Percentiles rank a stretch among this genome's conserved stretches.
Evolutionary conservation across 2,888 invertebrate species (phyloP).

Genomic region (Taphrorychus bicolor): DNA sequence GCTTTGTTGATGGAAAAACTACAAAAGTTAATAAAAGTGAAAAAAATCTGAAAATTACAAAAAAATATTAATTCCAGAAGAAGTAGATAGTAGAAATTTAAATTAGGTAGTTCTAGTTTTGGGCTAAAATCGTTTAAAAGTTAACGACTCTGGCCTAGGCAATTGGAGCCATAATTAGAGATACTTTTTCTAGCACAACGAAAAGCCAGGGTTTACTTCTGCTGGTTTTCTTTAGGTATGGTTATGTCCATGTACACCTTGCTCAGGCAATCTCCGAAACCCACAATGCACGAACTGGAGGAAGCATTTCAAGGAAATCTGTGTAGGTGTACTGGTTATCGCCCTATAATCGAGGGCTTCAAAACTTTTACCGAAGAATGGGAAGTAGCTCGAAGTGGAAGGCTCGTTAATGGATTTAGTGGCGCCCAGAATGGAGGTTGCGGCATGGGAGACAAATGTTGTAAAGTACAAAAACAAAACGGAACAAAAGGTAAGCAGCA

Average conservation of each 20-base stretch:
- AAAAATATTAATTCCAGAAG: too few relatives aligned
- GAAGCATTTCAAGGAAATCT: constrained; percentile 83
- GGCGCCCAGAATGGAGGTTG: constrained; percentile 56
- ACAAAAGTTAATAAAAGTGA: too few relatives aligned
- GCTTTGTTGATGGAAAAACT: not conserved
- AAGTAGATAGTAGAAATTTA: too few relatives aligned
- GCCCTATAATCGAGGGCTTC: constrained; percentile 91
- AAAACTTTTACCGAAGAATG: constrained; percentile 83
- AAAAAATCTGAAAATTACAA: too few relatives aligned
- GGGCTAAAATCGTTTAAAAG: too few relatives aligned
- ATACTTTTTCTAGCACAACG: too few relatives aligned
- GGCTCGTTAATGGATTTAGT: constrained; percentile 37
- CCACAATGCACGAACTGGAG: constrained; percentile 79
- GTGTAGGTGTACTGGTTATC: constrained; percentile 93
- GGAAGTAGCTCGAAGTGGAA: constrained; percentile 59
- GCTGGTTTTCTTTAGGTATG: constrained; percentile 60
- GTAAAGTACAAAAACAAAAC: constrained; percentile 60
- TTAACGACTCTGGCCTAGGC: too few relatives aligned
- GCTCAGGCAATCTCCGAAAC: constrained; percentile 74
- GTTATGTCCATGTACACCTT: constrained; percentile 97
- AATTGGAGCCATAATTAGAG: too few relatives aligned
- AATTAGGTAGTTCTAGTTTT: too few relatives aligned
- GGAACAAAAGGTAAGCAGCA: constrained; percentile 1
- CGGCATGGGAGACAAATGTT: constrained; percentile 71
- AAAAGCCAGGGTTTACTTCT: not conserved